A percentile compares a stretch with the other conserved stretches of the same genome.
Evolutionary conservation across 2,113 vertebrate species (phyloP).

Genomic region (Cyphomyrus plagiostoma): DNA sequence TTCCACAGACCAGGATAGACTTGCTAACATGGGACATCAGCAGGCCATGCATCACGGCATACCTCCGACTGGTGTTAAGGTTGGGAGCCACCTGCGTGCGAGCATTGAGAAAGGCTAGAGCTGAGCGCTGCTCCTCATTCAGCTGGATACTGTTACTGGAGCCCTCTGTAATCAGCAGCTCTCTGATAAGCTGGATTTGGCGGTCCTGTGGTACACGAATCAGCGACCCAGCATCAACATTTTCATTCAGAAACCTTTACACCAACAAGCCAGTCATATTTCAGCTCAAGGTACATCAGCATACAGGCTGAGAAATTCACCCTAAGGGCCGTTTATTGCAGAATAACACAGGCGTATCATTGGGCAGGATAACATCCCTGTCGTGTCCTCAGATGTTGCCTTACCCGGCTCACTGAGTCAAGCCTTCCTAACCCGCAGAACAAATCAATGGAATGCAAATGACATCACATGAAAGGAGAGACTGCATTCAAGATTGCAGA

Average conservation of each 20-base stretch:
- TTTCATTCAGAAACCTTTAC: not conserved
- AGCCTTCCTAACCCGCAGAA: not conserved
- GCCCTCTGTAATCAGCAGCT: conserved; percentile 84
- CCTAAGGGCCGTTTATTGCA: not conserved
- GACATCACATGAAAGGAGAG: not conserved
- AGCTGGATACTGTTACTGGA: conserved; percentile 86
- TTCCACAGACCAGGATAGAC: not conserved
- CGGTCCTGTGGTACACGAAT: conserved; percentile 65
- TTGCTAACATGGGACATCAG: not conserved
- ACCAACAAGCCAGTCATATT: not conserved
- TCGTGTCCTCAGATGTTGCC: not conserved
- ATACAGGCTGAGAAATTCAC: not conserved
- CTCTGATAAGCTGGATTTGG: conserved; percentile 89
- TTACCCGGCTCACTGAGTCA: not conserved
- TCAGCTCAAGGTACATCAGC: not conserved
- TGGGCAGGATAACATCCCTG: not conserved
- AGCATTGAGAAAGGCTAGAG: conserved; percentile 81
- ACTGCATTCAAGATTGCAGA: not conserved
- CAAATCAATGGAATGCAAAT: not conserved
- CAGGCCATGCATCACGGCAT: not conserved
- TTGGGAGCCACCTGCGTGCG: conserved; percentile 56
- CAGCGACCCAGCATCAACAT: not conserved
- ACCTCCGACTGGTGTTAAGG: conserved; percentile 76
- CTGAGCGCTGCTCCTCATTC: conserved; percentile 89
- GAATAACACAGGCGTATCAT: not conserved